A percentile compares a stretch with the other conserved stretches of the same genome.
Evolutionary conservation across 2,888 invertebrate species (phyloP).

Genomic region (Mythimna pallens): DNA sequence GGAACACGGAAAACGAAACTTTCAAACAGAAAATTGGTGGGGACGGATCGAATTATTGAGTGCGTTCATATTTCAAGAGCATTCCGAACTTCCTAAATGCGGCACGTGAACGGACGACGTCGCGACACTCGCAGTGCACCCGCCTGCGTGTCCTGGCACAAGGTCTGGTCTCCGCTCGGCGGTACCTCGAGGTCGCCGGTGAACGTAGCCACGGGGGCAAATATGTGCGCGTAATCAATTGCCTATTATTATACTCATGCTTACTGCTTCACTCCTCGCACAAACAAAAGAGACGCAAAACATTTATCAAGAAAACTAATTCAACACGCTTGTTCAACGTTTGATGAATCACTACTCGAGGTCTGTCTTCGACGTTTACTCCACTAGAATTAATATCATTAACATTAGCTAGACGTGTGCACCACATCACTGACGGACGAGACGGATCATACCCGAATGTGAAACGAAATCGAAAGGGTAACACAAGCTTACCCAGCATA

Average conservation of each 20-base stretch:
- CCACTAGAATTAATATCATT: constrained; percentile 14
- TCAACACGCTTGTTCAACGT: constrained; percentile 31
- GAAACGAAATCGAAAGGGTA: constrained; percentile 56
- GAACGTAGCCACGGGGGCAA: constrained; percentile 80
- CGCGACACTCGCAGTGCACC: constrained; percentile 69
- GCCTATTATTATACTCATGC: constrained; percentile 63
- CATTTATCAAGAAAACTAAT: constrained; percentile 49
- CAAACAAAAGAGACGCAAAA: constrained; percentile 51
- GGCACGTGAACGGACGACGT: constrained; percentile 61
- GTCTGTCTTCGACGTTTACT: constrained; percentile 34
- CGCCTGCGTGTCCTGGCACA: constrained; percentile 76
- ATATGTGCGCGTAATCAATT: constrained; percentile 78
- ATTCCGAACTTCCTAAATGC: constrained; percentile 67
- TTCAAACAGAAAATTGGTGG: constrained; percentile 24
- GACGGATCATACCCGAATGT: constrained; percentile 50
- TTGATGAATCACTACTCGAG: constrained; percentile 34
- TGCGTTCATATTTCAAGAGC: constrained; percentile 67
- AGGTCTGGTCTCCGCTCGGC: constrained; percentile 79
- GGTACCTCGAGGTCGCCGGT: constrained; percentile 84
- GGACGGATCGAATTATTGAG: constrained; percentile 29
- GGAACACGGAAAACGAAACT: constrained; percentile 42
- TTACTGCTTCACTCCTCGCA: constrained; percentile 59
- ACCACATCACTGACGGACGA: constrained; percentile 29
- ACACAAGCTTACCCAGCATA: constrained; percentile 31
- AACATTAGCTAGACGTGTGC: constrained; percentile 21